A percentile compares a stretch with the other conserved stretches of the same genome.
Conservation (phyloP, 2,888 invertebrate species). For the Aradus depressus region DNA sequence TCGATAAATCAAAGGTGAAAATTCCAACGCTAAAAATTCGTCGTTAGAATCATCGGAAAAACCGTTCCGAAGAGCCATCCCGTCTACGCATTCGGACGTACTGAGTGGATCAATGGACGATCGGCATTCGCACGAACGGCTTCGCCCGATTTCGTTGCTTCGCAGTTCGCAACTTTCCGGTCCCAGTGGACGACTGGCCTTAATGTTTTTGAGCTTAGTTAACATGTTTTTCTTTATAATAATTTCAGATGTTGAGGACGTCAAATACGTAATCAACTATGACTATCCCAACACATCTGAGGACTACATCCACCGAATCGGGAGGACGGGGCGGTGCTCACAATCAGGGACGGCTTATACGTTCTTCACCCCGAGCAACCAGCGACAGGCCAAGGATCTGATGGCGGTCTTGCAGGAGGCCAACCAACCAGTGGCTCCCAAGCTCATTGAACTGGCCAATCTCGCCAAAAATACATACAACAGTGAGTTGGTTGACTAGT, state of each 20-base stretch:
- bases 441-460: slow-evolving; percentile 62
- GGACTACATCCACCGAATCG: slow-evolving; percentile 96
- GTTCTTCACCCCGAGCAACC: slow-evolving; percentile 86
- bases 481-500: slow-evolving; percentile 23
- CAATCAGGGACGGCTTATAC: slow-evolving; percentile 93
- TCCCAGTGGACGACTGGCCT: too few relatives aligned
- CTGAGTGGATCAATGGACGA: too few relatives aligned
- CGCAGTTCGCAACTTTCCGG: too few relatives aligned
- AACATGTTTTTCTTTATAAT: neutral
- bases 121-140: too few relatives aligned
- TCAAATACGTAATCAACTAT: slow-evolving; percentile 94
- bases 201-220: too few relatives aligned
- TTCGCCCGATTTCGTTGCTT: too few relatives aligned
- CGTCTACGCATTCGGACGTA: too few relatives aligned
- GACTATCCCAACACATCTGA: slow-evolving; percentile 96
- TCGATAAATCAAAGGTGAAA: too few relatives aligned
- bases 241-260: slow-evolving; percentile 67
- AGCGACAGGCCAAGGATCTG: slow-evolving; percentile 82
- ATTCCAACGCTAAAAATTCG: too few relatives aligned
- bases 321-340: slow-evolving; percentile 84
- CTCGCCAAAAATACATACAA: slow-evolving; percentile 37
- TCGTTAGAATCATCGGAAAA: too few relatives aligned
- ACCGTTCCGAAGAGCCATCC: too few relatives aligned
- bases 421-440: slow-evolving; percentile 72
- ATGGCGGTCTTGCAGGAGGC: slow-evolving; percentile 87